Conservation (phyloP, 2,797 vertebrate species). For the Gymnopithys bicolor region DNA sequence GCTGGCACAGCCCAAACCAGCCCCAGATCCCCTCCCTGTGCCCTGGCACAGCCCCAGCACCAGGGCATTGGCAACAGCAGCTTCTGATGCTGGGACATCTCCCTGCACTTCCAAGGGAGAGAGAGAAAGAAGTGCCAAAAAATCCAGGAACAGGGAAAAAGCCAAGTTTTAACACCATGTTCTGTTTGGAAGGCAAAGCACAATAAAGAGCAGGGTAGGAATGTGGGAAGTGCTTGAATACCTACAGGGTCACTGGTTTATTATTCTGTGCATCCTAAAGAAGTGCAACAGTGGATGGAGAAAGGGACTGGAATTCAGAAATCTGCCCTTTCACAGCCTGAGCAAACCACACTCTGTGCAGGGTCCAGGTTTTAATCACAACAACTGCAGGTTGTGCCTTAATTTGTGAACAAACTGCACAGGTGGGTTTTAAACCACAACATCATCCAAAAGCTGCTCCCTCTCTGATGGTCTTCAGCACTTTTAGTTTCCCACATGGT, state of each 20-base stretch:
- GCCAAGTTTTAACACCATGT: not conserved
- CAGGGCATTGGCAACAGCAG: not conserved
- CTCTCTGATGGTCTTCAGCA: not conserved
- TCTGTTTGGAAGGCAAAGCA: not conserved
- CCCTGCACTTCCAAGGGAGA: not conserved
- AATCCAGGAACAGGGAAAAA: not conserved
- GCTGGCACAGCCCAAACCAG: not conserved
- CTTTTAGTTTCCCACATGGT: not conserved
- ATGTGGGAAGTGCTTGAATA: not conserved
- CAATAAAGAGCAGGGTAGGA: not conserved
- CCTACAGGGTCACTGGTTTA: not conserved
- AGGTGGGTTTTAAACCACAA: not conserved
- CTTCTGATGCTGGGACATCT: not conserved
- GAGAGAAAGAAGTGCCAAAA: not conserved
- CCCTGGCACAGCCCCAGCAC: not conserved
- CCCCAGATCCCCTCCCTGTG: not conserved
- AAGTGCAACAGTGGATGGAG: not conserved
- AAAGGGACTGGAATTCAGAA: not conserved
- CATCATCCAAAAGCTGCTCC: not conserved
- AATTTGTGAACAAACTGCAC: not conserved
- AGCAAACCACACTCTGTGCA: not conserved
- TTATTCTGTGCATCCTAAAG: not conserved
- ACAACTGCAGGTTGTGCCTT: not conserved
- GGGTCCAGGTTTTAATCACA: not conserved
- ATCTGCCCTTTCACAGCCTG: not conserved